Base-by-base conservation (phyloP, 2,797 vertebrate species). In the Gallirallus australis region DNA sequence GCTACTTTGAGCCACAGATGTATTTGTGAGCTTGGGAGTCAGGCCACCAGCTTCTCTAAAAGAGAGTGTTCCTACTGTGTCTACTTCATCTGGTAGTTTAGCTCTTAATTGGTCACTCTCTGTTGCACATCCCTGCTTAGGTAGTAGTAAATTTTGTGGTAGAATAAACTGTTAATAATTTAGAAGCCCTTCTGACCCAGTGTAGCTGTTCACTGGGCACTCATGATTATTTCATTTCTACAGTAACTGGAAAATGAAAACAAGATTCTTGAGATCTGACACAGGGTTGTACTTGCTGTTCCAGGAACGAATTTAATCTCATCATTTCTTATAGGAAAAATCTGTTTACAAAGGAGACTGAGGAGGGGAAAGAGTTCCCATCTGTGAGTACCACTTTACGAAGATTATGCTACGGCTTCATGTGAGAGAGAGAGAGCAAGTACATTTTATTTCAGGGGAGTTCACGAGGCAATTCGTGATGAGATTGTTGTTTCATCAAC, bases 271-370 rank as follows among this genome's bases (percentile, higher is more conserved):
- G 20, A 95, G 84, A 87, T 95, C 39, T 95, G 79, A 89, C 47
- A 63, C 4, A 11, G 30, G 35, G 37, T 68, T 78, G 39, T 91
- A 64, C 60, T 94, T 3, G 8, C 30, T 91, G n/a, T 91, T 96
- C 53, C 72, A 90, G 87, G 90, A 96, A 89, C 31, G 28, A 91
- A 69, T 81, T 94, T 94, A 10, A 48, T 94, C 15, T 93, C 59
- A 42, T 79, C 40, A 69, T 90, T 85, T 86, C 60, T 88, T 82
- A 82, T 25, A 63, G 70, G 66, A 65, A 95, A 97, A 96, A 82
- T 92, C 73, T 97, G 80, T 95, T 97, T 95, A 91, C 57, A 84
- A 70, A 91, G 48, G 91, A 76, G 30, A 83, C n/a, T 77, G 54
- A 54, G 92, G 78, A 53, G 52, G 70, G 80, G 82, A 77, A 86